phyloP scores from a whole-genome alignment of 1,140 invertebrate species.

The Agraylea sexmaculata region DNA sequence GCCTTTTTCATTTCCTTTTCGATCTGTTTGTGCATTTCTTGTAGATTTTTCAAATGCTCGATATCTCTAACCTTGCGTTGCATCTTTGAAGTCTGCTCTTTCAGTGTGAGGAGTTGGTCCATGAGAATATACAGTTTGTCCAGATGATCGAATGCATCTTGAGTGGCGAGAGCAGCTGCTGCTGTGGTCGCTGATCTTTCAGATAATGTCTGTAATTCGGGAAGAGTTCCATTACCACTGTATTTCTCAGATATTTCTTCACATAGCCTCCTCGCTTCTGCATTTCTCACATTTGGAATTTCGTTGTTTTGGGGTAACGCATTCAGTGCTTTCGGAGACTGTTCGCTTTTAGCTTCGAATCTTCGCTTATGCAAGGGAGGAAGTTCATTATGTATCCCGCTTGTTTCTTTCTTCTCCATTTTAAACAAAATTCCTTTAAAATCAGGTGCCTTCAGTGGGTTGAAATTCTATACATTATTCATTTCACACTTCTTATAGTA shows the following conservation, averaged over 20 bases:
- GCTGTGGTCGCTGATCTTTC: slow-evolving; percentile 32
- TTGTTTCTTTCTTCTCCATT: no score
- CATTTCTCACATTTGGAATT: slow-evolving; percentile 2
- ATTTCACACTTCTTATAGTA: no score
- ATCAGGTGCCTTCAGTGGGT: no score
- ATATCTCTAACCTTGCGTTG: slow-evolving; percentile 58
- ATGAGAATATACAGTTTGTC: slow-evolving; percentile 62
- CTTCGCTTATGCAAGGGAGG: slow-evolving; percentile 17
- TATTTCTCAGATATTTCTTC: slow-evolving; percentile 13
- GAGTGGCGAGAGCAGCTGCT: slow-evolving; percentile 35
- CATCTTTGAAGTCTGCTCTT: slow-evolving; percentile 56
- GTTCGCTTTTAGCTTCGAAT: slow-evolving; percentile 18
- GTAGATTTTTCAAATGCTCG: slow-evolving; percentile 55
- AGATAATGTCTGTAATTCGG: slow-evolving; percentile 25
- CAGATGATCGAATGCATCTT: slow-evolving; percentile 59
- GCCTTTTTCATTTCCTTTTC: slow-evolving; percentile 30
- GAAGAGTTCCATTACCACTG: slow-evolving; percentile 9
- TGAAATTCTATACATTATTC: no score
- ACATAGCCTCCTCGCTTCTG: slow-evolving; percentile 13
- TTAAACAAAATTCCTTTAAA: no score
- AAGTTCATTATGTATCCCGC: no score
- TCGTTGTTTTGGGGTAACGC: slow-evolving; percentile 11
- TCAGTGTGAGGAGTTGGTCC: slow-evolving; percentile 59
- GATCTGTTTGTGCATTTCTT: slow-evolving; percentile 42
- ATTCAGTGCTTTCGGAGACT: slow-evolving; percentile 11